Base-by-base conservation (phyloP, 2,797 vertebrate species). In the Micrastur ruficollis region DNA sequence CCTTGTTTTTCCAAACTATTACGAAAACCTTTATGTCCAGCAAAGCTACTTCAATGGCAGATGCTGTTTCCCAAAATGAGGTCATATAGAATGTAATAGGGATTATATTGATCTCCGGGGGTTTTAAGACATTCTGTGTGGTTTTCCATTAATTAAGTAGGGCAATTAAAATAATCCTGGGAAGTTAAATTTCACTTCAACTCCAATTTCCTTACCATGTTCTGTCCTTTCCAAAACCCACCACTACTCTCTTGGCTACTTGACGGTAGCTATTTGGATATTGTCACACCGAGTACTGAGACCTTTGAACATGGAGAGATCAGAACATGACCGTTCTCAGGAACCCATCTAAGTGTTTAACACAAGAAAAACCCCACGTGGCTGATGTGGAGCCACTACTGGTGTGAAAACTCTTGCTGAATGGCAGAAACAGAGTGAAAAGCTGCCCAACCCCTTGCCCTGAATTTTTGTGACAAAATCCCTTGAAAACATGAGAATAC, bases 1-100 rank as follows among this genome's bases (percentile, higher is more conserved):
- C 53, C 78, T 46, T 93, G 74, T 87, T 95, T 92, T 94, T 95
- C 71, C 82, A 75, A 85, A 81, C 32, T 42, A 8, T 70, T 93
- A n/a, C 0, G 0, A 66, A 86, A 86, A 73, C 9, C 16, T 62
- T 49, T 79, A 56, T 5, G 20, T 89, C n/a, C 67, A 94, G 17
- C 25, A 86, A 91, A 25, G 31, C 71, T 12, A 84, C 50, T 79
- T 50, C 61, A 75, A 15, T 38, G 58, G 44, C 49, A 89, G 74
- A 76, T 58, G 72, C 74, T 85, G 46, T 65, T 96, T 80, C 63
- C 53, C 29, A 31, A 89, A 71, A 81, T 81, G 50, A 85, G 34
- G 56, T 84, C 61, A 56, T 56, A 56, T 6, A 71, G 49, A 81
- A 78, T 29, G 4, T 71, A 89, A 92, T 36, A 80, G 29, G 34